Base-by-base conservation (phyloP, 1,140 invertebrate genomes). In the Drosophila bipectinata region DNA sequence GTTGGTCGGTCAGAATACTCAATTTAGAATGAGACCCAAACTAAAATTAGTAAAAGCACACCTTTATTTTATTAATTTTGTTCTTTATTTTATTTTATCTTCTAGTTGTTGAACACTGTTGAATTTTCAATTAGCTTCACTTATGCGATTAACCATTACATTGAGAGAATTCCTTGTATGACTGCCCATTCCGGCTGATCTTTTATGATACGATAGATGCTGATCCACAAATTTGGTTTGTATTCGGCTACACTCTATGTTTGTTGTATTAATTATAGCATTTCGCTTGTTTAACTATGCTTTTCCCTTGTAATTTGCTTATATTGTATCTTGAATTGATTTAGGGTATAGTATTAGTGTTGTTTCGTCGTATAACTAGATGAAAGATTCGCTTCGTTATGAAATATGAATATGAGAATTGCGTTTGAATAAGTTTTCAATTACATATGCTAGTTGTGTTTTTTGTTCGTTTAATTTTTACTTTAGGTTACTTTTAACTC, bases 291-390 rank as follows among this genome's bases (percentile, higher is more conserved):
- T 82, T 74, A 69, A 74, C 63, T 83, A 79, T 74, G 59, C 61
- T 63, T 85, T 49, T 87, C 77, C 81, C 81, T 85, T 85, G 81
- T 85, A 87, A 85, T 78, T 85, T 87, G 78, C 82, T 85, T 82
- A 87, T 51, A 61, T 28, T 41, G 51, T 85, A 87, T 60, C 59
- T 56, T 15, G 45, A 85, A 78, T 81, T 81, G 61, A 64, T 67
- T 78, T 72, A 81, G 74, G 63, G 64, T 67, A 55, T 57, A 73
- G 58, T 75, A 56, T 57, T 67, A 39, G 55, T 75, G 61, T 71
- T 30, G 21, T 34, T 44, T 37, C 10, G 3, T 37, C 34, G 28
- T 72, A 80, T 72, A 75, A 60, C 77, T 72, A 67, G 60, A 74
- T 77, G 81, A 73, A 66, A 77, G 63, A 79, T 73, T 45, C 53